phyloP scores from a whole-genome alignment of 92 coral and sea anemone genomes.

The Porites divaricata region DNA sequence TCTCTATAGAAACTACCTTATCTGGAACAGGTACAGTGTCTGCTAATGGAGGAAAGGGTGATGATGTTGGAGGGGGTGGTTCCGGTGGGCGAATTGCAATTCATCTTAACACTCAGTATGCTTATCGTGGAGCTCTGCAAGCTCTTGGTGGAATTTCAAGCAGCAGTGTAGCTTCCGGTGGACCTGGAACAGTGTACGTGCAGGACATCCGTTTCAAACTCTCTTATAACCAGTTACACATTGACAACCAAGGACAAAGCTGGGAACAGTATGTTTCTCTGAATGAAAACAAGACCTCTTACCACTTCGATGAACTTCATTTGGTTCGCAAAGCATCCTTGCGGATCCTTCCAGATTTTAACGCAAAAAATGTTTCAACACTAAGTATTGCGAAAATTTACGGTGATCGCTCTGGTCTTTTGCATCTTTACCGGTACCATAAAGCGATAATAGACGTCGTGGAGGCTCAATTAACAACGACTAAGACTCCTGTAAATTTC shows the following conservation, averaged over 20 bases:
- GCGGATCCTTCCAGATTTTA: slow-evolving; percentile 49
- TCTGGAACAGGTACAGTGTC: slow-evolving; percentile 85
- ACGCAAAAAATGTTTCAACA: slow-evolving; percentile 33
- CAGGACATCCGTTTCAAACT: slow-evolving; percentile 78
- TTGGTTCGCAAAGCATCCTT: slow-evolving; percentile 79
- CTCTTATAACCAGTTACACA: slow-evolving; percentile 62
- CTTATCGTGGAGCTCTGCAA: slow-evolving; percentile 79
- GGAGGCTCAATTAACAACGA: slow-evolving; percentile 71
- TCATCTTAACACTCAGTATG: slow-evolving; percentile 47
- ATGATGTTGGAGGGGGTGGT: slow-evolving; percentile 93
- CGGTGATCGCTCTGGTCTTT: slow-evolving; percentile 90
- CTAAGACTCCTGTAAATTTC: slow-evolving; percentile 89
- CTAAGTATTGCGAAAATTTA: slow-evolving; percentile 73
- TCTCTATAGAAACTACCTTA: slow-evolving; percentile 58
- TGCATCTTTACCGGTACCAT: slow-evolving; percentile 74
- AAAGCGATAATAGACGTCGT: slow-evolving; percentile 78
- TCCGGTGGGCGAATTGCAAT: slow-evolving; percentile 93
- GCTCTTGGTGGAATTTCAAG: slow-evolving; percentile 79
- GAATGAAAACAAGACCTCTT: slow-evolving; percentile 56
- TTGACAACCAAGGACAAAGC: slow-evolving; percentile 80
- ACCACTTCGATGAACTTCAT: slow-evolving; percentile 80
- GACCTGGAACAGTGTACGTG: slow-evolving; percentile 91
- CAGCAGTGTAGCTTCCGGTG: slow-evolving; percentile 63
- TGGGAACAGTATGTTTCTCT: slow-evolving; percentile 87
- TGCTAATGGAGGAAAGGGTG: slow-evolving; percentile 90